These are phyloP conservation scores for Platalea minor DNA, from an alignment of 2,797 vertebrate species.

Conservation along the genomic window DNA sequence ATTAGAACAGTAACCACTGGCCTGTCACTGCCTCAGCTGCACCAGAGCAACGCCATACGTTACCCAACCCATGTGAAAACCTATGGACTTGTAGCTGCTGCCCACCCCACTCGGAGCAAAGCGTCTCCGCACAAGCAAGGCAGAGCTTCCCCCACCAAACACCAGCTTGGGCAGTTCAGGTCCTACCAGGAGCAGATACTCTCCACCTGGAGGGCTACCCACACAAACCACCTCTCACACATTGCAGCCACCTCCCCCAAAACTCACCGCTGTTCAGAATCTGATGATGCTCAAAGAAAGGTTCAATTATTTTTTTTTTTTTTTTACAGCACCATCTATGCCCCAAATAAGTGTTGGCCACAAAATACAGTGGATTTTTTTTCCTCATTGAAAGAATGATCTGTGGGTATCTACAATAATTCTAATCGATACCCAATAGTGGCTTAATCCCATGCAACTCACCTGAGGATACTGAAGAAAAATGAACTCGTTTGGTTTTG, in stretches of 20 bases:
- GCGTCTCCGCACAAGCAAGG: background rate
- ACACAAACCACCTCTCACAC: background rate
- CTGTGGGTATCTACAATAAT: background rate
- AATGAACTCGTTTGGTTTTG: background rate
- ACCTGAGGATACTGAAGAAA: background rate
- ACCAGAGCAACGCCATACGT: fast-evolving
- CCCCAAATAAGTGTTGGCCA: background rate
- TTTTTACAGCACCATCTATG: background rate
- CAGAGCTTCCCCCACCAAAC: background rate
- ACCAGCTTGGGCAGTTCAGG: background rate
- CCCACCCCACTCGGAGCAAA: background rate
- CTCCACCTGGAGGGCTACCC: background rate
- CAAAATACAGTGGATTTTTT: background rate
- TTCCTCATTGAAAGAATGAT: background rate
- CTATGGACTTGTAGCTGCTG: background rate
- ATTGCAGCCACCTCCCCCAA: background rate
- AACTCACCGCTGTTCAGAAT: background rate
- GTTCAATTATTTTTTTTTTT: background rate
- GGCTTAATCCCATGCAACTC: background rate
- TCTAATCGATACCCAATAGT: background rate
- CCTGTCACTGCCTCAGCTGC: background rate
- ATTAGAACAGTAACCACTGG: background rate
- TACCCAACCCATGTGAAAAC: background rate
- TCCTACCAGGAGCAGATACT: background rate
- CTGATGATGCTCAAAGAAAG: background rate